A percentile compares a stretch with the other conserved stretches of the same genome.
phyloP scores from a whole-genome alignment of 2,888 invertebrate species.

The Melanostoma scalare region DNA sequence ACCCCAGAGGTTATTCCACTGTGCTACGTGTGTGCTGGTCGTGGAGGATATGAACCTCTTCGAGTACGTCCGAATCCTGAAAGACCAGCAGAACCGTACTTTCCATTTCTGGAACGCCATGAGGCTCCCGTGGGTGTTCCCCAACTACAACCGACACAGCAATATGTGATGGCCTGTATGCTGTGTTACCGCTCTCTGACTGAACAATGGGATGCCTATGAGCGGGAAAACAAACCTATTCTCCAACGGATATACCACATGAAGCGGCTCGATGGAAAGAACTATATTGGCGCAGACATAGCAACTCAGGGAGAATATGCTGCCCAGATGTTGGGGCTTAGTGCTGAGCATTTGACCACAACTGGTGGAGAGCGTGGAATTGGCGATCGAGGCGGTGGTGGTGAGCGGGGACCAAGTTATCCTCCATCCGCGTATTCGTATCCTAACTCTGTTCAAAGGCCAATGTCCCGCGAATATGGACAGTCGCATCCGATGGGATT shows the following conservation, averaged over 20 bases:
- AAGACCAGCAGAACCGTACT: conserved; percentile 90
- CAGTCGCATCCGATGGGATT: conserved; percentile 59
- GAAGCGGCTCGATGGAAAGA: conserved; percentile 94
- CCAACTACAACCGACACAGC: conserved; percentile 80
- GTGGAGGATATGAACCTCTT: conserved; percentile 86
- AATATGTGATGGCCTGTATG: conserved; percentile 89
- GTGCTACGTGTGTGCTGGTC: conserved; percentile 89
- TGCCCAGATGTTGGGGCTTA: conserved; percentile 91
- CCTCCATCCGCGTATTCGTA: conserved; percentile 74
- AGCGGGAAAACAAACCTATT: conserved; percentile 92
- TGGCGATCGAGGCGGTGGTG: conserved; percentile 40
- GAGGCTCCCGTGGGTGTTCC: conserved; percentile 89
- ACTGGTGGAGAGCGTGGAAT: conserved; percentile 56
- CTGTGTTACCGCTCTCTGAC: conserved; percentile 93
- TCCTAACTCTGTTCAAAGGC: conserved; percentile 70
- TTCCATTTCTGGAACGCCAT: conserved; percentile 95
- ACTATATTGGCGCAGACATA: conserved; percentile 95
- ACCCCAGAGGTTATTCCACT: conserved; percentile 78
- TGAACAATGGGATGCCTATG: conserved; percentile 96
- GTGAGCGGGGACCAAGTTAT: conserved; percentile 58
- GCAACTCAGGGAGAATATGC: conserved; percentile 95
- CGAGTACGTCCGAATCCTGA: conserved; percentile 87
- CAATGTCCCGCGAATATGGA: conserved; percentile 76
- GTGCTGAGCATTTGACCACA: conserved; percentile 83
- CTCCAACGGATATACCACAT: conserved; percentile 95